These are phyloP conservation scores for Brachylomia viminalis DNA, from an alignment of 2,888 invertebrate species.

Conservation along the genomic window DNA sequence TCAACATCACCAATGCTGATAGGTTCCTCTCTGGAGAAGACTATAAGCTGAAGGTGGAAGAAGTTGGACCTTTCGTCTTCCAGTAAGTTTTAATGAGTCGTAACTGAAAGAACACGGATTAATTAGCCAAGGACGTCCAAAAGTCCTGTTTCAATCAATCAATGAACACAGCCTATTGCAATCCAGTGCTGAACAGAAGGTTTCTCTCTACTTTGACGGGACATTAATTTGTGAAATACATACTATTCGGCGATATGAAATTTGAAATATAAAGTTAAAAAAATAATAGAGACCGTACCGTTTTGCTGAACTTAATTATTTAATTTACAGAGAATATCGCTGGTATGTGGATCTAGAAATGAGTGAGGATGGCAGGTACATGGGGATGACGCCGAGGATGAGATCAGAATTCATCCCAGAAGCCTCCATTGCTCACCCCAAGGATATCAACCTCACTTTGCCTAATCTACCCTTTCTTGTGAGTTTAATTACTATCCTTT, in stretches of 20 bases:
- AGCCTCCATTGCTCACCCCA: conserved; percentile 92
- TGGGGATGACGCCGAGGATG: conserved; percentile 91
- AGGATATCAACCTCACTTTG: conserved; percentile 90
- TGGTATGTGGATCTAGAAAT: conserved; percentile 91
- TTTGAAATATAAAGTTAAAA: neutral
- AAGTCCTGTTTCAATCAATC: neutral
- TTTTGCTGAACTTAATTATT: neutral
- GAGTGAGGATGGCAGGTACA: conserved; percentile 91
- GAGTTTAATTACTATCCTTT: conserved; percentile 76
- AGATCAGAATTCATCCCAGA: conserved; percentile 91
- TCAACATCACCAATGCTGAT: conserved; percentile 94
- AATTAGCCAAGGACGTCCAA: neutral
- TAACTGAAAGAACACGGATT: neutral
- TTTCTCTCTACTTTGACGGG: neutral
- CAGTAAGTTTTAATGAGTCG: conserved; percentile 89
- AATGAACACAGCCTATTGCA: neutral
- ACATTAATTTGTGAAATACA: neutral
- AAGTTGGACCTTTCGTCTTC: conserved; percentile 96
- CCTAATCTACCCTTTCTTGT: conserved; percentile 94
- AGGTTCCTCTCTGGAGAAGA: conserved; percentile 92
- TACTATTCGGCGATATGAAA: neutral
- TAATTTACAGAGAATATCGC: conserved; percentile 91
- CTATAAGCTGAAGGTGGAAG: conserved; percentile 92
- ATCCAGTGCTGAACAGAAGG: neutral
- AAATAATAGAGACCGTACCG: neutral